These are phyloP conservation scores for Corticium candelabrum DNA, from an alignment of 37 sponge, comb jelly and placozoan species.

Conservation along the genomic window DNA sequence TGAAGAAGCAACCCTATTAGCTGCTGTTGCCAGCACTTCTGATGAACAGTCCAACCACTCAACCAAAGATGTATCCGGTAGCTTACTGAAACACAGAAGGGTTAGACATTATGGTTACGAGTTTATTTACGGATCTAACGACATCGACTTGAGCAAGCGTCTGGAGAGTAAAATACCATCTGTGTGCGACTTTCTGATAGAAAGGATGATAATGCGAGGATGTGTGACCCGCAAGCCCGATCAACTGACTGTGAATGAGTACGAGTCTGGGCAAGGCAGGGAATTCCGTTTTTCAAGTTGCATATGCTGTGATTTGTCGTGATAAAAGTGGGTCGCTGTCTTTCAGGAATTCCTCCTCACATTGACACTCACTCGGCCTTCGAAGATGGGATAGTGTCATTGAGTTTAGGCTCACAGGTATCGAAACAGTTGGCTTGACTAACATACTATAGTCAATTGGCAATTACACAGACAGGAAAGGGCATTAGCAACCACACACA, in stretches of 20 bases:
- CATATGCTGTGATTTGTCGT: not conserved
- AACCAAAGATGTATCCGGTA: not conserved
- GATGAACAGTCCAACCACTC: not conserved
- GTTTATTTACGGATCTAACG: conserved; percentile 65
- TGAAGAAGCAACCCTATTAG: conserved; percentile 34
- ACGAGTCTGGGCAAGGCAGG: conserved; percentile 78
- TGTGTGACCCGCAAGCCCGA: conserved; percentile 34
- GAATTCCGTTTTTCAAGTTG: not conserved
- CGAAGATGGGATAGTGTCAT: conserved; percentile 59
- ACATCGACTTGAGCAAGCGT: conserved; percentile 53
- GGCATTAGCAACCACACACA: not conserved
- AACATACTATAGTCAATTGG: too few species aligned
- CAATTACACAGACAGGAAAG: too few species aligned
- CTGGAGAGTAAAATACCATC: conserved; percentile 55
- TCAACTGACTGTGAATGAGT: conserved; percentile 83
- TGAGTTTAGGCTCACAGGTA: conserved; percentile 76
- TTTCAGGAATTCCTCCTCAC: conserved; percentile 80
- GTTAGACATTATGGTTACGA: conserved; percentile 84
- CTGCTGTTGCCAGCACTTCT: conserved; percentile 16
- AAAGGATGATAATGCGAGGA: conserved; percentile 19
- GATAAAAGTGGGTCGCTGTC: not conserved
- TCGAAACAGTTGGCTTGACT: too few species aligned
- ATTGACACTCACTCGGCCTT: conserved; percentile 88
- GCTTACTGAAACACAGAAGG: conserved; percentile 41
- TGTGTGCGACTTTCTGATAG: conserved; percentile 23